Conservation (phyloP, 2,888 invertebrate species). For the Diplolepis rosae region DNA sequence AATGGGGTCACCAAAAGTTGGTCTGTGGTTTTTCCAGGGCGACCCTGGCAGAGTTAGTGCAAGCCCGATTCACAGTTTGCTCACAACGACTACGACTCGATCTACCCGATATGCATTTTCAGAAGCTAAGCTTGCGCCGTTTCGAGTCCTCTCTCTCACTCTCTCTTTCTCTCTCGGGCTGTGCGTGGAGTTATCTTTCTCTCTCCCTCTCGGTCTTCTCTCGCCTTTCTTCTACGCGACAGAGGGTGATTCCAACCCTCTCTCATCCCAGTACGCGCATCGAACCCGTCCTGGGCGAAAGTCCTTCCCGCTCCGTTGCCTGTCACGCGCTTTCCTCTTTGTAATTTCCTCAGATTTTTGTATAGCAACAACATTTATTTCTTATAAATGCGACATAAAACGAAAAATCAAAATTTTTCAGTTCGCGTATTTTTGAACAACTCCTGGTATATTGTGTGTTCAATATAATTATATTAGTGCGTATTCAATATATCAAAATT, state of each 20-base stretch:
- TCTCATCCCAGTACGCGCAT: conserved; percentile 63
- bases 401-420: too few relatives aligned
- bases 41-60: conserved; percentile 32
- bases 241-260: conserved; percentile 46
- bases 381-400: too few relatives aligned
- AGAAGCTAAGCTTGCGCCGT: conserved; percentile 66
- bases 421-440: too few relatives aligned
- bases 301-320: conserved; percentile 46
- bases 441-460: too few relatives aligned
- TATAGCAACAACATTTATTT: too few relatives aligned
- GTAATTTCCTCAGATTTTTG: not conserved
- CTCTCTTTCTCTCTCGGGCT: conserved; percentile 14
- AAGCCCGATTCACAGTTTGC: conserved; percentile 33
- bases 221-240: conserved; percentile 26
- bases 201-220: conserved; percentile 9
- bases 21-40: conserved; percentile 36
- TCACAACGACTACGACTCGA: conserved; percentile 33
- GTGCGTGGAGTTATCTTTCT: conserved; percentile 1
- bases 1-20: conserved; percentile 44
- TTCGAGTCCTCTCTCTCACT: conserved; percentile 39
- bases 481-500: too few relatives aligned
- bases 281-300: conserved; percentile 75
- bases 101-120: conserved; percentile 39
- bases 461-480: too few relatives aligned
- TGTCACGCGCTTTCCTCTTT: conserved; percentile 25